Evolutionary conservation across 2,113 vertebrate species (phyloP).

Genomic region (Tyrannus savana): DNA sequence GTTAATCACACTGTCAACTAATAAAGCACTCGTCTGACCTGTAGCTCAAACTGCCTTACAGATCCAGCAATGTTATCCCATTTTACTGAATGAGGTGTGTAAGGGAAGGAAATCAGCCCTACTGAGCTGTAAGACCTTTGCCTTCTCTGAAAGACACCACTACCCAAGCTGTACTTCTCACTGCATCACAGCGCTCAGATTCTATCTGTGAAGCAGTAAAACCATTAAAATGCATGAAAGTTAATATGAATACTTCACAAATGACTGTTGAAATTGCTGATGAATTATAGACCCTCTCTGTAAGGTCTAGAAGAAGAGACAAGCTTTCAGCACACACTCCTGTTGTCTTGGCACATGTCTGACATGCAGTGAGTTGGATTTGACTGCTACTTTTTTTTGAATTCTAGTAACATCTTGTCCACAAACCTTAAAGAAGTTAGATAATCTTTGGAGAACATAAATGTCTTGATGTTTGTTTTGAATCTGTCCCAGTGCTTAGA

Average conservation of each 20-base stretch:
- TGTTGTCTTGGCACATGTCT: neutral
- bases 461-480: neutral
- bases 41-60: neutral
- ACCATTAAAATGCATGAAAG: neutral
- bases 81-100: neutral
- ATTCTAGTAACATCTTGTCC: neutral
- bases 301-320: neutral
- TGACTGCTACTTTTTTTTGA: neutral
- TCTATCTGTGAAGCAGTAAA: neutral
- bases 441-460: neutral
- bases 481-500: neutral
- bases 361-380: neutral
- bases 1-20: neutral
- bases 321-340: neutral
- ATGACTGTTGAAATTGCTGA: neutral
- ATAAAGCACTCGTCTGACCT: neutral
- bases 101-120: neutral
- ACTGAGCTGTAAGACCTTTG: neutral
- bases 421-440: neutral
- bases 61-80: neutral
- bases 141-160: neutral
- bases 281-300: neutral
- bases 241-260: neutral
- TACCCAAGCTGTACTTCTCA: neutral
- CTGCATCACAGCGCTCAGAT: fast-evolving